Conservation (phyloP, 2,797 vertebrate genomes). For the Aulostomus chinensis region DNA sequence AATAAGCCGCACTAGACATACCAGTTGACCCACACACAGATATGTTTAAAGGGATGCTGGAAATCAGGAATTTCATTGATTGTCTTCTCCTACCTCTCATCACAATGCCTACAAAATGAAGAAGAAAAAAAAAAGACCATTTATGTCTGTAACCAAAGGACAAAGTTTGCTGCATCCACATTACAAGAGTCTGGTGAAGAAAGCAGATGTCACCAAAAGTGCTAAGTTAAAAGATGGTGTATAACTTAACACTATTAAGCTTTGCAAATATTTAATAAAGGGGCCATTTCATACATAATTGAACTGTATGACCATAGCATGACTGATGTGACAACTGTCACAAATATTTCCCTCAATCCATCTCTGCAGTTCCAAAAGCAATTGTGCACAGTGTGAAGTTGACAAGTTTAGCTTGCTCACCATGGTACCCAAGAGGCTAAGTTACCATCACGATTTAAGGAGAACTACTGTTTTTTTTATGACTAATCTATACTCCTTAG, state of each 20-base stretch:
- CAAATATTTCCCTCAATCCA: background rate
- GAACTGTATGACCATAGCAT: conserved; percentile 5
- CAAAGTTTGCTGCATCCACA: conserved; percentile 1
- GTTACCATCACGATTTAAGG: conserved; percentile 24
- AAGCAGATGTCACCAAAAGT: too few relatives aligned
- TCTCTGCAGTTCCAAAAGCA: conserved; percentile 11
- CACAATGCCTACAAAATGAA: background rate
- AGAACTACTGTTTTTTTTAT: conserved; percentile 26
- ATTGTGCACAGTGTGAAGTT: conserved; percentile 11
- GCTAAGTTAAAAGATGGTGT: too few relatives aligned
- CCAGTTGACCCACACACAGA: background rate
- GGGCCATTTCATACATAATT: too few relatives aligned
- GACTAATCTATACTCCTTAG: conserved; percentile 36
- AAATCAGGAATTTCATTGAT: conserved; percentile 3
- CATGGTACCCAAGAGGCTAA: conserved; percentile 28
- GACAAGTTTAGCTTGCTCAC: conserved; percentile 29
- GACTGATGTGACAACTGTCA: background rate
- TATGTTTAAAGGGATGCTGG: background rate
- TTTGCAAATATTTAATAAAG: too few relatives aligned
- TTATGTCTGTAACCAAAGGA: background rate
- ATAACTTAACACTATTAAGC: too few relatives aligned
- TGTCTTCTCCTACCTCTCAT: conserved; percentile 8
- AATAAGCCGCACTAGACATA: background rate
- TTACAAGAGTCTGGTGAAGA: too few relatives aligned
- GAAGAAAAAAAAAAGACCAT: background rate